These are phyloP conservation scores for Charanyca ferruginea DNA, from an alignment of 2,888 invertebrate genomes.

Conservation along the genomic window DNA sequence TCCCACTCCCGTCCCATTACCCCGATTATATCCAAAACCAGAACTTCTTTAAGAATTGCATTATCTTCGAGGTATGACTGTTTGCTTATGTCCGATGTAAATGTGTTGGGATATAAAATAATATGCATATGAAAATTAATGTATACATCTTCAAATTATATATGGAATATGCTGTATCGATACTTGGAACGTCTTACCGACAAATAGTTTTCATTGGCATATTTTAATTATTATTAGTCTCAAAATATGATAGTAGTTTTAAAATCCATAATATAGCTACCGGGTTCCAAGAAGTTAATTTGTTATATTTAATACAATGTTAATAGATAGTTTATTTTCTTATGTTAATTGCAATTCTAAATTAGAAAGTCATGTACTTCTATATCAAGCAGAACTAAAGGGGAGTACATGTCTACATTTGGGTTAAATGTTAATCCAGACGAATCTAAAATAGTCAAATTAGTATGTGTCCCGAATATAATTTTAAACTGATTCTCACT, in stretches of 20 bases:
- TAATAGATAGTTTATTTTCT: slow-evolving; percentile 27
- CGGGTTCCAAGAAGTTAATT: slow-evolving; percentile 30
- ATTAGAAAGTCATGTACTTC: slow-evolving; percentile 22
- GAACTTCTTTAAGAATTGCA: background rate
- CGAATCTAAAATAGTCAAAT: background rate
- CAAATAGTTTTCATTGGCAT: slow-evolving; percentile 45
- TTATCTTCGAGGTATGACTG: slow-evolving; percentile 50
- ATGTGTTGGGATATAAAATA: slow-evolving; percentile 27
- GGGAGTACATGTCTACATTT: slow-evolving; percentile 25
- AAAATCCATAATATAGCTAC: slow-evolving; percentile 28
- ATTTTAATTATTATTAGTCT: slow-evolving; percentile 38
- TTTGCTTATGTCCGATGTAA: slow-evolving; percentile 31
- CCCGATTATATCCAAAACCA: slow-evolving; percentile 2
- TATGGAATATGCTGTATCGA: background rate
- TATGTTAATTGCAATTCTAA: slow-evolving; percentile 42
- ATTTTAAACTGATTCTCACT: background rate
- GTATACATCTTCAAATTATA: background rate
- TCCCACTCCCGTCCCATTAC: background rate
- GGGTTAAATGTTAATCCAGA: slow-evolving; percentile 34
- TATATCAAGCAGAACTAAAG: slow-evolving; percentile 21
- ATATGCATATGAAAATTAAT: slow-evolving; percentile 52
- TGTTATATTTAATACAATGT: slow-evolving; percentile 43
- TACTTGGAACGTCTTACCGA: background rate
- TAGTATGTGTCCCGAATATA: slow-evolving; percentile 2
- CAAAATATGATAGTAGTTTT: background rate